phyloP scores from a whole-genome alignment of 1,140 invertebrate species.

The Zeugodacus cucurbitae region DNA sequence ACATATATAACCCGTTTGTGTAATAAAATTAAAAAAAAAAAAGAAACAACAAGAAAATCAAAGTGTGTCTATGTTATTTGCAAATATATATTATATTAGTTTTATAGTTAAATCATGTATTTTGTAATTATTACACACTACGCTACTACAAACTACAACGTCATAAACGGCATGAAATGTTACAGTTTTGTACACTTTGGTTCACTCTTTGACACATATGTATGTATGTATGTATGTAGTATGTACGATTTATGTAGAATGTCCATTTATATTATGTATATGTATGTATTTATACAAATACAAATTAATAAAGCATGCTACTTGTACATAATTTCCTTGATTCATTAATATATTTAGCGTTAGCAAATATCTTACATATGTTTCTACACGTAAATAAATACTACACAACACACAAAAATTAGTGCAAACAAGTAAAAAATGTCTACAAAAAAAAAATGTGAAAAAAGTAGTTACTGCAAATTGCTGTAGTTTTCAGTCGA shows the following conservation, averaged over 20 bases:
- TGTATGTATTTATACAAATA: constrained; percentile 2
- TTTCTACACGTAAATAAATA: no score
- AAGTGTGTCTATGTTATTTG: constrained; percentile 12
- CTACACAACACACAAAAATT: no score
- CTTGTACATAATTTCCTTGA: background rate
- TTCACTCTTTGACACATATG: background rate
- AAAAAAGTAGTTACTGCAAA: no score
- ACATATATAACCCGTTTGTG: constrained; percentile 30
- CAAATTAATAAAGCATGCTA: constrained; percentile 36
- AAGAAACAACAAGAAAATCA: background rate
- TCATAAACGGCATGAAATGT: background rate
- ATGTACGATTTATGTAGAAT: constrained; percentile 32
- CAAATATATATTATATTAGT: background rate
- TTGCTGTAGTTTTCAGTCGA: no score
- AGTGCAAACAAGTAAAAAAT: no score
- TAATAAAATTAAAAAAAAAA: background rate
- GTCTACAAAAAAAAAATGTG: no score
- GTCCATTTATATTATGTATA: background rate
- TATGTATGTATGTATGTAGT: background rate
- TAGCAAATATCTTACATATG: background rate
- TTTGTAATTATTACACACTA: background rate
- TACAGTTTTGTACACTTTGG: background rate
- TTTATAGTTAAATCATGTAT: constrained; percentile 11
- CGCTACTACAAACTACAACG: background rate
- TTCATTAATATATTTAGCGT: background rate